A percentile compares a stretch with the other conserved stretches of the same genome.
These are phyloP conservation scores for Raja brachyura DNA, from an alignment of 2,113 vertebrate species.

Conservation along the genomic window DNA sequence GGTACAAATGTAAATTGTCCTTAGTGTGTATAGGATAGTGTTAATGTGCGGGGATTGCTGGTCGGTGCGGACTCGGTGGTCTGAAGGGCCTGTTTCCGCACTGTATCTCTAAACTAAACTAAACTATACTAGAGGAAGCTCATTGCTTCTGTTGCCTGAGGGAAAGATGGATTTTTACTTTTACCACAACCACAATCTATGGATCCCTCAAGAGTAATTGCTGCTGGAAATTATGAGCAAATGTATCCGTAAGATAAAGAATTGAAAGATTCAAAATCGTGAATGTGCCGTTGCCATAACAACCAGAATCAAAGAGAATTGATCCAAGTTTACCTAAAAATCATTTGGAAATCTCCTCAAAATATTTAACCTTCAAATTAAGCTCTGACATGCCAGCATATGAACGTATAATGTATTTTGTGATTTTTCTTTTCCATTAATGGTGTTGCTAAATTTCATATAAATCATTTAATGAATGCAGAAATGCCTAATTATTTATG, in stretches of 20 bases:
- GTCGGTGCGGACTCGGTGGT: too few species aligned
- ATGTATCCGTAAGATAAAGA: neutral
- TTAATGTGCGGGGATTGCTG: too few species aligned
- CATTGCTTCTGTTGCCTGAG: neutral
- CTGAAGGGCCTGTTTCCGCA: too few species aligned
- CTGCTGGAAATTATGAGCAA: neutral
- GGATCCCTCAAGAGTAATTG: neutral
- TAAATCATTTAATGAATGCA: neutral
- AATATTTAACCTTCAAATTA: conserved; percentile 4
- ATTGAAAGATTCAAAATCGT: neutral
- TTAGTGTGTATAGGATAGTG: too few species aligned
- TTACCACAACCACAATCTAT: neutral
- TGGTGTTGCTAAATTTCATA: neutral
- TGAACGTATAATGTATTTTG: neutral
- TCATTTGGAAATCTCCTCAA: neutral
- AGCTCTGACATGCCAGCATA: neutral
- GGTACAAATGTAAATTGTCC: too few species aligned
- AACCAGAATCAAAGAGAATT: neutral
- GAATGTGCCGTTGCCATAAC: neutral
- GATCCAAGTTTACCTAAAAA: neutral
- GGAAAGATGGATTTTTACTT: neutral
- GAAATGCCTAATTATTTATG: neutral
- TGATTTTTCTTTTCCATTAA: neutral
- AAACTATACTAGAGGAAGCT: too few species aligned
- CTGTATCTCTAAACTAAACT: too few species aligned